Evolutionary conservation across 2,113 vertebrate genomes (phyloP).

Genomic region (Syngnathus floridae): DNA sequence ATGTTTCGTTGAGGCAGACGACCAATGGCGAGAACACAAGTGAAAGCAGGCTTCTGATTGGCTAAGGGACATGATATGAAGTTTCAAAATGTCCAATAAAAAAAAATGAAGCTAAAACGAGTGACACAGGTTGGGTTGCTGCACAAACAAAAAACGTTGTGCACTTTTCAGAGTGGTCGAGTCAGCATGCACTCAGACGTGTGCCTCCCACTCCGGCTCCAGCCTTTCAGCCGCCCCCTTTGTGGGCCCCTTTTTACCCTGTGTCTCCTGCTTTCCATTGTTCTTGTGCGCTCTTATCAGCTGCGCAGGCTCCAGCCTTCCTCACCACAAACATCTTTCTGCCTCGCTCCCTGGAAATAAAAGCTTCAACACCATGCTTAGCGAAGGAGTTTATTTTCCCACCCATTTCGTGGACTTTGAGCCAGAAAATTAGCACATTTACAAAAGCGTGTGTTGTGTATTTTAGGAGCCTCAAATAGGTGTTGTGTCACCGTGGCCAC

Average conservation of each 20-base stretch:
- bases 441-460: not conserved
- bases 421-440: not conserved
- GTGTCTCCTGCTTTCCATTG: constrained; percentile 58
- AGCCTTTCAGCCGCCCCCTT: constrained; percentile 54
- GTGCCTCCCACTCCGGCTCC: constrained; percentile 18
- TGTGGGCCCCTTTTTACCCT: constrained; percentile 49
- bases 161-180: constrained; percentile 32
- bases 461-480: not conserved
- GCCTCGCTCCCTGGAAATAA: not conserved
- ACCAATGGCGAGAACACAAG: not conserved
- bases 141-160: constrained; percentile 9
- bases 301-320: constrained; percentile 30
- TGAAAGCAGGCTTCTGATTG: not conserved
- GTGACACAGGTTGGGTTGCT: not conserved
- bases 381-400: not conserved
- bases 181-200: constrained; percentile 31
- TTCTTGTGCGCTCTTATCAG: constrained; percentile 59
- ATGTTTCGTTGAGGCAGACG: not conserved
- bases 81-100: no score
- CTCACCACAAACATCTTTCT: constrained; percentile 35
- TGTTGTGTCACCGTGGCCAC: no score
- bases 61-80: not conserved
- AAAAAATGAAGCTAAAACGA: no score
- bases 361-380: not conserved
- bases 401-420: not conserved